Base-by-base conservation (phyloP, 2,888 invertebrate genomes). In the Cetonia aurata region DNA sequence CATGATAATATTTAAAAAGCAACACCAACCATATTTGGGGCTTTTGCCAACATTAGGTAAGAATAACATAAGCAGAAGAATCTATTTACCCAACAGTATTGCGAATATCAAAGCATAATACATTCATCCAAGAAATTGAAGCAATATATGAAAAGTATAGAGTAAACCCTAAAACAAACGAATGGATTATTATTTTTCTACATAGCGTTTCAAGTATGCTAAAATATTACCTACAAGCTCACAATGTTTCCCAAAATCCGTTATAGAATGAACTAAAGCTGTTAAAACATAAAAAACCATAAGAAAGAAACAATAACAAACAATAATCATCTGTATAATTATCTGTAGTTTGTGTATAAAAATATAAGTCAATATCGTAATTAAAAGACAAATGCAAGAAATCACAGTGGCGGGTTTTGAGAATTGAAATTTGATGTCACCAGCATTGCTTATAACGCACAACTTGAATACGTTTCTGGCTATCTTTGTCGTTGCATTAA, bases 61-160 rank as follows among this genome's bases (percentile, higher is more conserved):
- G 25, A n/a, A n/a, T 25, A 25, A 37, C 37, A n/a, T n/a, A 37
- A 37, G 8, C 37, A 25, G 6, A 33, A 25, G 13, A 55, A 19
- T 33, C 31, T 75, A 86, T 90, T 89, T 84, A 93, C 93, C 92
- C 91, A 83, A 93, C 92, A 78, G 92, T 93, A 88, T 90, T 90
- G 92, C 92, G 93, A 83, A 93, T 92, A 87, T 93, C 93, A 85
- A 92, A 90, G 82, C 92, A 92, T 89, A 92, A 93, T 80, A 93
- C 89, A 85, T 92, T 92, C 80, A 93, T 88, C 93, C 93, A 93
- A 66, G 89, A 88, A 82, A 93, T 93, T 60, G 92, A 89, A 9
- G 91, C 89, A 79, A 91, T 87, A 80, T 92, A 89, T 70, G 89
- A 88, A 80, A 92, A 92, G 81, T 92, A 88, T 78, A 90, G 87